Percentiles rank a stretch among this genome's conserved stretches.
These are phyloP conservation scores for Pantherophis vulpinus DNA, from an alignment of 2,797 vertebrate genomes.

Conservation along the genomic window DNA sequence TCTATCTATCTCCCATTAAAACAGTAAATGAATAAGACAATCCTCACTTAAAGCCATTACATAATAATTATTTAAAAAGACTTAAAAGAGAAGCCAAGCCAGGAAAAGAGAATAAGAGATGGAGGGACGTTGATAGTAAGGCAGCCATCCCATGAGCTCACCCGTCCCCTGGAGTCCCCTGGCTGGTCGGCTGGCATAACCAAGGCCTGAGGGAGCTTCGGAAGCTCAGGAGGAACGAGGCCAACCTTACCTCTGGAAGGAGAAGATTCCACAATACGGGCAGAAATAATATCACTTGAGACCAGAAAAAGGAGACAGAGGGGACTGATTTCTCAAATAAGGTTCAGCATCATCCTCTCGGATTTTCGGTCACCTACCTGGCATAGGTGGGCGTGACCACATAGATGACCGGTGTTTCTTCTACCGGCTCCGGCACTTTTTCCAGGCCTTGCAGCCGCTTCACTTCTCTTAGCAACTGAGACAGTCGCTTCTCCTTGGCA, in stretches of 20 bases:
- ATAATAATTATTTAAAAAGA: not conserved
- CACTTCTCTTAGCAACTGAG: slow-evolving; percentile 78
- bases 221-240: not conserved
- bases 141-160: not conserved
- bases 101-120: not conserved
- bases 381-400: slow-evolving; percentile 86
- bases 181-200: too few relatives aligned
- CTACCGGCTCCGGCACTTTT: slow-evolving; percentile 64
- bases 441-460: slow-evolving; percentile 75
- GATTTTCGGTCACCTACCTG: slow-evolving; percentile 61
- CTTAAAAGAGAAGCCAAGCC: not conserved
- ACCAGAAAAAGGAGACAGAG: not conserved
- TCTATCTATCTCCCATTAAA: not conserved
- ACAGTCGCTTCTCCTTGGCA: slow-evolving; percentile 79
- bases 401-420: slow-evolving; percentile 76
- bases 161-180: not conserved
- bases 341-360: too few relatives aligned
- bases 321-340: not conserved
- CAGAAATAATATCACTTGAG: not conserved
- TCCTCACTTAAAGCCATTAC: not conserved
- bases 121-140: not conserved
- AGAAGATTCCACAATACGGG: not conserved
- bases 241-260: not conserved
- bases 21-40: not conserved
- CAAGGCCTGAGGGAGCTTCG: not conserved